A percentile compares a stretch with the other conserved stretches of the same genome.
Conservation (phyloP, 2,797 vertebrate genomes). For the Anabacerthia variegaticeps region DNA sequence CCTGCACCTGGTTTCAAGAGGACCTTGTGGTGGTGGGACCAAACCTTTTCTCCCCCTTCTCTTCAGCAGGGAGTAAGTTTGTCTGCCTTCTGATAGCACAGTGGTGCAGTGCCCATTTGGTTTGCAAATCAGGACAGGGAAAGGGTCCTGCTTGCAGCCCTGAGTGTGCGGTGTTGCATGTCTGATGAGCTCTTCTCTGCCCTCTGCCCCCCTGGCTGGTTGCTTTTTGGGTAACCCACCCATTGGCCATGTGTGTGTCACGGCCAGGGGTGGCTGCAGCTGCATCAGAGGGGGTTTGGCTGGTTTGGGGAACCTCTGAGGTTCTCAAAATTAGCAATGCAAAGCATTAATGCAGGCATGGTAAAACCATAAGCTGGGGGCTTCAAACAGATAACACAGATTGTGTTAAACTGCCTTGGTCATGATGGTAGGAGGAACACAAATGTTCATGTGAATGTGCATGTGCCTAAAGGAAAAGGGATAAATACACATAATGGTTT, state of each 20-base stretch:
- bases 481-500: not conserved
- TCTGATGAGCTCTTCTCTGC: not conserved
- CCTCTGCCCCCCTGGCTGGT: not conserved
- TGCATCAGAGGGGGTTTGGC: not conserved
- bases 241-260: fast-evolving
- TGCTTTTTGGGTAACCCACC: not conserved
- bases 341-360: not conserved
- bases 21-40: fast-evolving
- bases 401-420: not conserved
- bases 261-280: not conserved
- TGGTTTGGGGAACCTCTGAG: not conserved
- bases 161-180: fast-evolving
- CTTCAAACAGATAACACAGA: not conserved
- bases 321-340: not conserved
- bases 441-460: fast-evolving
- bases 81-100: fast-evolving
- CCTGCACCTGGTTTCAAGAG: not conserved
- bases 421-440: not conserved
- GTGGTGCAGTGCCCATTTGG: fast-evolving
- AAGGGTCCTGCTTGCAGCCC: not conserved
- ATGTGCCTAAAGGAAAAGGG: not conserved
- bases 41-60: not conserved
- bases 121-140: conserved; percentile 3
- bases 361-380: not conserved
- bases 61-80: not conserved